Evolutionary conservation across 2,888 invertebrate genomes (phyloP).

Genomic region (Empis livida): DNA sequence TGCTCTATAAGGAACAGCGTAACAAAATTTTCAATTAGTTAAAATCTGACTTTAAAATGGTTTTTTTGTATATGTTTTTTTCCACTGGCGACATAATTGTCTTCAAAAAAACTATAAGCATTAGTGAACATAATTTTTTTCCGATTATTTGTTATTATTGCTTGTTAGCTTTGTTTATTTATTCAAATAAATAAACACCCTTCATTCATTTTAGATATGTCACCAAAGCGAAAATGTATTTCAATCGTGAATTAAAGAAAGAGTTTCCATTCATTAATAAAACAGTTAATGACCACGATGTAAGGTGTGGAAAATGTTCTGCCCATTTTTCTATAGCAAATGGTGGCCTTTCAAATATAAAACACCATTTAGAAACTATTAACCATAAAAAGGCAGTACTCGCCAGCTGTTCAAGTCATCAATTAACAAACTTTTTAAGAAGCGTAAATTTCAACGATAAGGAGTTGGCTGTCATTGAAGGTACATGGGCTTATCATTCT

Average conservation of each 20-base stretch:
- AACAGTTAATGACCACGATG: background rate
- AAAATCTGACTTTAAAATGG: no score
- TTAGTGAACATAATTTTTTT: no score
- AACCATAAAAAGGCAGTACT: conserved; percentile 6
- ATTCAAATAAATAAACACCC: no score
- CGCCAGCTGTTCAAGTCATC: background rate
- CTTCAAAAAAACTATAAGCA: no score
- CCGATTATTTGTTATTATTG: no score
- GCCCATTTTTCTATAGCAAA: background rate
- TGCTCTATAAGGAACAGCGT: no score
- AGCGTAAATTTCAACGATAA: conserved; percentile 9
- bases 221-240: background rate
- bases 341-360: background rate
- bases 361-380: conserved; percentile 3
- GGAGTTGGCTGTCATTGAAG: conserved; percentile 15
- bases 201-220: background rate
- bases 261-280: background rate
- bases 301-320: background rate
- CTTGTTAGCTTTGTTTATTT: background rate
- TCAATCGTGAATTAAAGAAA: background rate
- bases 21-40: no score
- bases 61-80: no score
- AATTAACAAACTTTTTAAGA: conserved; percentile 3
- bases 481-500: conserved; percentile 17
- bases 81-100: no score